Conservation (phyloP, 2,113 vertebrate genomes). For the Archilochus colubris region DNA sequence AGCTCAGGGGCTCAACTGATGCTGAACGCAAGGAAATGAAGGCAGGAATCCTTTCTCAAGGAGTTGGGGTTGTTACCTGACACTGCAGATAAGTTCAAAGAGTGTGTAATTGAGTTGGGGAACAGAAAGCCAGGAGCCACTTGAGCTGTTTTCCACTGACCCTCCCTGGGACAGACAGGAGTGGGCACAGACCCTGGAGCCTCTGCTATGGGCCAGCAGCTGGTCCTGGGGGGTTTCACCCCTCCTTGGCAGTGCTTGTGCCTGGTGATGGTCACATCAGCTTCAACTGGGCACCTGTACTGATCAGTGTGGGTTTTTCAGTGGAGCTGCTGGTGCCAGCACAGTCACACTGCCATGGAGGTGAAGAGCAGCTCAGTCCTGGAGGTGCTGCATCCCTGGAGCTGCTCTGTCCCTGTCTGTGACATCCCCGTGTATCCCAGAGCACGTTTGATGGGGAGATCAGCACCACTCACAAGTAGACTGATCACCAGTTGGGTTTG, state of each 20-base stretch:
- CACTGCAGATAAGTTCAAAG: not conserved
- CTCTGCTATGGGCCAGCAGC: accelerated
- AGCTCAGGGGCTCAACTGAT: not conserved
- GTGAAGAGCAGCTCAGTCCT: not conserved
- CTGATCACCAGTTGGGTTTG: not conserved
- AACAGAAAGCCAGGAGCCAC: not conserved
- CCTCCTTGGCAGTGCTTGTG: not conserved
- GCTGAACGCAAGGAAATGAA: not conserved
- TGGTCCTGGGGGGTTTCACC: not conserved
- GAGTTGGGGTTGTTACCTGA: not conserved
- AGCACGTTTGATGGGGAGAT: not conserved
- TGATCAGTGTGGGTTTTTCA: not conserved
- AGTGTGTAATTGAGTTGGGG: not conserved
- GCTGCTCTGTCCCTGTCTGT: too few relatives aligned
- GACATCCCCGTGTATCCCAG: accelerated
- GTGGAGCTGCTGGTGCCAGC: not conserved
- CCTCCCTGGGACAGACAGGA: accelerated
- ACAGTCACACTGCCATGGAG: not conserved
- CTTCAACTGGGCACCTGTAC: not conserved
- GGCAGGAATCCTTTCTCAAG: not conserved
- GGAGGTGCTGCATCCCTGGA: not conserved
- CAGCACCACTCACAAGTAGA: too few relatives aligned
- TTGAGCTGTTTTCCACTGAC: not conserved
- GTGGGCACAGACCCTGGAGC: not conserved
- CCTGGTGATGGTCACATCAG: not conserved